Base-by-base conservation (phyloP, 2,113 vertebrate genomes). In the Cheilinus undulatus region DNA sequence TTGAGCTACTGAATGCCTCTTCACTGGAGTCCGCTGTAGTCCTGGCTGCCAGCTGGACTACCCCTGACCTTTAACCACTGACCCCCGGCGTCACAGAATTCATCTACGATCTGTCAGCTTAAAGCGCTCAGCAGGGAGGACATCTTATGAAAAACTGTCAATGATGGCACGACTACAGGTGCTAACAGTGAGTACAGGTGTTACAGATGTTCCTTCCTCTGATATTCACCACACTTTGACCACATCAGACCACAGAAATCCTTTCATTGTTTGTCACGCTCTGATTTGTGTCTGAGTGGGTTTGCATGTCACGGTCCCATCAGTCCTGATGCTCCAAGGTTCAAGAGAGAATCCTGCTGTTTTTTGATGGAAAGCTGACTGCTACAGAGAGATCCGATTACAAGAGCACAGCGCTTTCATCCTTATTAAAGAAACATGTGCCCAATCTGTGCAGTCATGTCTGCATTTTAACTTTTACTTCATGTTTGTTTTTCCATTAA, bases 371-470 rank as follows among this genome's bases (percentile, higher is more conserved):
- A 92, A 90, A 89, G 91, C 90, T 89, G 84, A 83, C 83, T 81
- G 90, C 90, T 86, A 92, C 89, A 93, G 77, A 91, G 82, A 85
- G 92, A 93, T 94, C 91, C 64, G 71, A 87, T 94, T 94, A 93
- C 93, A 89, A 83, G 80, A 92, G 86, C 50, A 38, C 86, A 34
- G 53, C 22, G 62, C 93, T 93, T 94, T 94, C 92, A 94, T 94
- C 93, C 86, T 94, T 92, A 93, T 93, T 92, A 89, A 92, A 94
- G 82, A 93, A 94, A 93, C 84, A 86, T 93, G 93, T 92, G 91
- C 65, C 46, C 46, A 34, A 67, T 85, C 76, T 82, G 65, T 57
- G 67, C 82, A 78, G 71, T 82, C 86, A 71, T 85, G 82, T 76
- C 74, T 24, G 68, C 23, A 48, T 67, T 79, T 54, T 49, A 64